These are phyloP conservation scores for Xyliphius kryptos DNA, from an alignment of 2,113 vertebrate species.

Conservation along the genomic window DNA sequence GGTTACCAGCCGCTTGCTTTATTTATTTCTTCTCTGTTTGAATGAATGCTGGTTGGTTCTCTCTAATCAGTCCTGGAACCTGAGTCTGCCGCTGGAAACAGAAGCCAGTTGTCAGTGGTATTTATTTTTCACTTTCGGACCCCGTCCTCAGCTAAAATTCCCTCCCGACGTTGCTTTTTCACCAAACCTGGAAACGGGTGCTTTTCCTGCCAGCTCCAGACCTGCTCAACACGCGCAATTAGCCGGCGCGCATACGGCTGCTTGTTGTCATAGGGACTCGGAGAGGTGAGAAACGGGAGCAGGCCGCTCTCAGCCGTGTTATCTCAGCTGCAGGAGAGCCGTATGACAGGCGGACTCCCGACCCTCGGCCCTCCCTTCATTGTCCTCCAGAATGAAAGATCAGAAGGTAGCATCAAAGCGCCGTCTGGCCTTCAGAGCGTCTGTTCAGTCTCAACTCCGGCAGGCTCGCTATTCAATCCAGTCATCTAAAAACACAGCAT, in stretches of 20 bases:
- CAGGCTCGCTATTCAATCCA: not conserved
- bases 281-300: constrained; percentile 2
- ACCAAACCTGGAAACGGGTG: not conserved
- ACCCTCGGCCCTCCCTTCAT: not conserved
- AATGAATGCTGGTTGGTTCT: not conserved
- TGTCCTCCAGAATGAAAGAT: not conserved
- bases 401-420: constrained; percentile 1
- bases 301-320: constrained; percentile 29
- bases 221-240: too few species aligned
- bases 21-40: too few species aligned
- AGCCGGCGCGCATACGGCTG: not conserved
- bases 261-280: constrained; percentile 11
- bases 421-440: not conserved
- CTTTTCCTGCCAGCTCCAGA: not conserved
- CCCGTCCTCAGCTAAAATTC: constrained; percentile 6
- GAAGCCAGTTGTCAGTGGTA: not conserved
- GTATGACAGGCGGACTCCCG: not conserved
- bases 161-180: constrained; percentile 11
- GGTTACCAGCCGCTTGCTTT: too few species aligned
- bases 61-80: constrained; percentile 48
- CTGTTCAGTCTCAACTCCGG: not conserved
- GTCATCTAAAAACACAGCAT: not conserved
- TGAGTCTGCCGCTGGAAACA: constrained; percentile 32
- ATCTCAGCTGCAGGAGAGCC: constrained; percentile 8
- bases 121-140: constrained; percentile 11